phyloP scores from a whole-genome alignment of 35 echinoderm and acorn worm genomes.

The Lytechinus variegatus region DNA sequence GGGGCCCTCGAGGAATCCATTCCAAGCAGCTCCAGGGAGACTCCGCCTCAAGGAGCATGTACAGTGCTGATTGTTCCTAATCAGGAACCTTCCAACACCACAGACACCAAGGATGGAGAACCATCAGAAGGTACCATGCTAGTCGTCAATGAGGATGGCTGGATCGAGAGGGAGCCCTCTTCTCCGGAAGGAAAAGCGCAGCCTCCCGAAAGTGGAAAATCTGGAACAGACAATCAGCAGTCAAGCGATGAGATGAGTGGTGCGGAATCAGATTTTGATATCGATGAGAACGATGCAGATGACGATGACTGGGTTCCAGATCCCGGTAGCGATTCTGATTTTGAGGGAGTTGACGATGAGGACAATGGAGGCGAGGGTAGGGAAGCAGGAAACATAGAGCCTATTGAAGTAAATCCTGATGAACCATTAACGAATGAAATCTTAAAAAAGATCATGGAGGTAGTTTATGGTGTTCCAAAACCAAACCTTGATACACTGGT shows the following conservation, averaged over 20 bases:
- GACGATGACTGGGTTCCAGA: not conserved
- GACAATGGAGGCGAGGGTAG: not conserved
- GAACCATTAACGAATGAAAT: not conserved
- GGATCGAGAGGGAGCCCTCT: not conserved
- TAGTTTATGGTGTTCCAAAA: not conserved
- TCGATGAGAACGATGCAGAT: not conserved
- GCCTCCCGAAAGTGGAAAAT: not conserved
- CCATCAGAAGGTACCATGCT: not conserved
- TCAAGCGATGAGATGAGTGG: not conserved
- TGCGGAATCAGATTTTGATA: not conserved
- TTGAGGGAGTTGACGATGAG: not conserved
- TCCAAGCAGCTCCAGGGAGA: not conserved
- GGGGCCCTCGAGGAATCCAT: not conserved
- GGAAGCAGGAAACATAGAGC: not conserved
- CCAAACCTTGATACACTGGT: not conserved
- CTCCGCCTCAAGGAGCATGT: not conserved
- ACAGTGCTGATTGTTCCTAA: not conserved
- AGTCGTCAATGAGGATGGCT: not conserved
- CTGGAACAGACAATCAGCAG: not conserved
- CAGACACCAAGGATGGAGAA: not conserved
- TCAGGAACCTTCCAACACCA: not conserved
- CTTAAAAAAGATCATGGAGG: constrained; percentile 26
- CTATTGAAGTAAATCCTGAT: not conserved
- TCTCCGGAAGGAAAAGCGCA: not conserved
- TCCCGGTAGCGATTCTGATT: not conserved